phyloP scores from a whole-genome alignment of 2,113 vertebrate genomes.

The Pelecanus crispus region DNA sequence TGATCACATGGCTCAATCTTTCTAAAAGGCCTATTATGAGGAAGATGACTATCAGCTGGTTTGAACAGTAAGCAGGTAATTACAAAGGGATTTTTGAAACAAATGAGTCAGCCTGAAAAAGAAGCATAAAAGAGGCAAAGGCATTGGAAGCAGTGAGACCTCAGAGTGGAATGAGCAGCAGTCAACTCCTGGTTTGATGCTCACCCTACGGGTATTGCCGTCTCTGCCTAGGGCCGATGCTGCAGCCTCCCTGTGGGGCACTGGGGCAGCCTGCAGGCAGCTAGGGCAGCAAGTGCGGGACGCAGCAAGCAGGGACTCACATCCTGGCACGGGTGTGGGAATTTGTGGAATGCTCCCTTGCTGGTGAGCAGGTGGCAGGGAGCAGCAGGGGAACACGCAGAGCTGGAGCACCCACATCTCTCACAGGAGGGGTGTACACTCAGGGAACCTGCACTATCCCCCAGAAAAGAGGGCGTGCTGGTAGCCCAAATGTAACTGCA shows the following conservation, averaged over 20 bases:
- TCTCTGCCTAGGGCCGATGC: not conserved
- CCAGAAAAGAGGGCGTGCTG: fast-evolving
- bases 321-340: fast-evolving
- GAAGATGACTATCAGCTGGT: not conserved
- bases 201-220: too few species aligned
- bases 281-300: fast-evolving
- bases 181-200: not conserved
- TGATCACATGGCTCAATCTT: not conserved
- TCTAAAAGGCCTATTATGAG: not conserved
- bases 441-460: not conserved
- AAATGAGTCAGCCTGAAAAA: not conserved
- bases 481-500: not conserved
- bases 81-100: not conserved
- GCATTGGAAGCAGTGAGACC: not conserved
- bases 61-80: not conserved
- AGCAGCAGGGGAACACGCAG: not conserved
- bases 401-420: not conserved
- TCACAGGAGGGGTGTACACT: not conserved
- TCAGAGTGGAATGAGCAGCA: not conserved
- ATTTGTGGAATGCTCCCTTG: not conserved
- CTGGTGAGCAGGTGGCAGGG: not conserved
- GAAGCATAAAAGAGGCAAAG: not conserved
- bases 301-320: not conserved
- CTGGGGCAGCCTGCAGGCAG: not conserved
- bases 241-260: not conserved